These are phyloP conservation scores for Paraplagusia blochii DNA, from an alignment of 2,113 vertebrate species.

Conservation along the genomic window DNA sequence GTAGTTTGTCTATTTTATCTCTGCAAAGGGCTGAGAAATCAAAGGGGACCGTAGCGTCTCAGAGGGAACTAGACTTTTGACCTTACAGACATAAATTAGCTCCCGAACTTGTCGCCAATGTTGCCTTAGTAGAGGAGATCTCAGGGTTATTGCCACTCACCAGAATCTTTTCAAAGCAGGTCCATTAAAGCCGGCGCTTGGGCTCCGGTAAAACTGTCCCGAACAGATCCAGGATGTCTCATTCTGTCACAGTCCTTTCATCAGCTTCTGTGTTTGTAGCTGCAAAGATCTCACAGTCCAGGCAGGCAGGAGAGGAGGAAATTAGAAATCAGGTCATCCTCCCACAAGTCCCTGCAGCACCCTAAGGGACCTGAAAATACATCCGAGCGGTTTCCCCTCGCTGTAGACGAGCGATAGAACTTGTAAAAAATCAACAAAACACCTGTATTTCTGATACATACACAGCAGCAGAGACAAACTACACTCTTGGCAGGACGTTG, in stretches of 20 bases:
- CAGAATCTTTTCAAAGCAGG: slow-evolving; percentile 30
- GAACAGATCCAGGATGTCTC: slow-evolving; percentile 10
- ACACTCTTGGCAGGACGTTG: slow-evolving; percentile 20
- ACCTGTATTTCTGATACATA: slow-evolving; percentile 26
- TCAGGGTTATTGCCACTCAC: slow-evolving; percentile 39
- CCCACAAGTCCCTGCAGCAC: slow-evolving; percentile 69
- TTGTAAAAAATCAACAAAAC: slow-evolving; percentile 25
- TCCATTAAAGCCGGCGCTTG: slow-evolving; percentile 37
- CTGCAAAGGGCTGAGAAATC: too few species aligned
- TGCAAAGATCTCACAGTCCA: slow-evolving; percentile 42
- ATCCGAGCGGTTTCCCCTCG: slow-evolving; percentile 61
- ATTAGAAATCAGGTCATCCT: slow-evolving; percentile 76
- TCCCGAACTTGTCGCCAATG: not conserved
- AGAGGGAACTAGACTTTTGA: slow-evolving; percentile 2
- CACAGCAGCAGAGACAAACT: not conserved
- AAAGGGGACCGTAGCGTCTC: not conserved
- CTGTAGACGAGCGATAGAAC: slow-evolving; percentile 32
- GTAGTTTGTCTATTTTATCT: too few species aligned
- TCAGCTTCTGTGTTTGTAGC: slow-evolving; percentile 41
- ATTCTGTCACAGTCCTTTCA: slow-evolving; percentile 22
- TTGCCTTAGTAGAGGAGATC: not conserved
- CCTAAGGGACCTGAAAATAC: slow-evolving; percentile 64
- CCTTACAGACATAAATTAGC: not conserved
- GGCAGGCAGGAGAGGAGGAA: slow-evolving; percentile 60
- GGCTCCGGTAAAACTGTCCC: slow-evolving; percentile 37